Evolutionary conservation across 2,797 vertebrate genomes (phyloP).

Genomic region (Natrix natrix): DNA sequence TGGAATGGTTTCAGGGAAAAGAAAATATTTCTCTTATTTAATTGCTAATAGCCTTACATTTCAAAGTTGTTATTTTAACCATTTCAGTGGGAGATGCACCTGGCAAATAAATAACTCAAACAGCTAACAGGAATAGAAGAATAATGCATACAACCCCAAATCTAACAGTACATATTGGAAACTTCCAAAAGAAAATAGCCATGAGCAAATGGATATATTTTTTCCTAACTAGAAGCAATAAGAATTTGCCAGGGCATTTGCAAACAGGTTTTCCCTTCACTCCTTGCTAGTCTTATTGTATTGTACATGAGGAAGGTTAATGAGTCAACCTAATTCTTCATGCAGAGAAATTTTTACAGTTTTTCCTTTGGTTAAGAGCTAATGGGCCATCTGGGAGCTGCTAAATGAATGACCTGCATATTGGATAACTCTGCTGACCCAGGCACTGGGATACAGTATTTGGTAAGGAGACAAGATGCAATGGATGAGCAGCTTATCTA

Average conservation of each 20-base stretch:
- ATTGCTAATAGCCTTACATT: conserved; percentile 56
- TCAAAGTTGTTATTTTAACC: conserved; percentile 46
- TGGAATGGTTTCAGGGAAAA: conserved; percentile 58
- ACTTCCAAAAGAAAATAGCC: conserved; percentile 45
- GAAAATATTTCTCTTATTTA: conserved; percentile 57
- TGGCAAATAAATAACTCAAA: conserved; percentile 36
- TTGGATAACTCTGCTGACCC: conserved; percentile 15
- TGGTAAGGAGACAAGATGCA: conserved; percentile 34
- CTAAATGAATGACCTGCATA: conserved; percentile 22
- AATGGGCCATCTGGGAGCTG: conserved; percentile 36
- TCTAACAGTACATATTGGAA: conserved; percentile 16
- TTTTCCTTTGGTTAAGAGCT: conserved; percentile 52
- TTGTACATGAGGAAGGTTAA: conserved; percentile 56
- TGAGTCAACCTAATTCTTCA: conserved; percentile 48
- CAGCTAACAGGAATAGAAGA: conserved; percentile 13
- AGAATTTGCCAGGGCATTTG: conserved; percentile 39
- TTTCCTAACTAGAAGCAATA: conserved; percentile 23
- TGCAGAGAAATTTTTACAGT: conserved; percentile 48
- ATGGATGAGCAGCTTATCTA: conserved; percentile 39
- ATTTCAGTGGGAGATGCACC: conserved; percentile 39
- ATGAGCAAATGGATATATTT: conserved; percentile 30
- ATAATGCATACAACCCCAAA: not conserved
- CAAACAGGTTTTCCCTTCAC: conserved; percentile 43
- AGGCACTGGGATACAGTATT: conserved; percentile 49
- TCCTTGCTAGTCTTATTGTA: conserved; percentile 48